Base-by-base conservation (phyloP, 2,888 invertebrate genomes). In the Cheilosia impressa region DNA sequence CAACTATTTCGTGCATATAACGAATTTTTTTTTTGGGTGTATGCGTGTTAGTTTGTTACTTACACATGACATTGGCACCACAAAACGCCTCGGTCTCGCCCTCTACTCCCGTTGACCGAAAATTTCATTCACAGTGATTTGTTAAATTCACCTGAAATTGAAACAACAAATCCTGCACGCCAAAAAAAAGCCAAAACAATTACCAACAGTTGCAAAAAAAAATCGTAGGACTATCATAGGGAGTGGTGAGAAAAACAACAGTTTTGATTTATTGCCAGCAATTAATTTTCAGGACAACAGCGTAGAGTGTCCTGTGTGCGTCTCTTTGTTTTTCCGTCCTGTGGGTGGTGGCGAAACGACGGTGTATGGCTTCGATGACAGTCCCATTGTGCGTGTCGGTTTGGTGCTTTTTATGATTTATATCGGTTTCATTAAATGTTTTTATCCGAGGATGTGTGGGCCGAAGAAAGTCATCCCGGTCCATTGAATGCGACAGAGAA, bases 191-290 rank as follows among this genome's bases (percentile, higher is more conserved):
- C 41, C 47, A 69, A 76, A 77, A 66, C 76, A 75, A 79, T 79
- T 79, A 65, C 63, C 53, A 73, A 79, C 69, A 79, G 57, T 84
- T 41, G 43, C 68, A 65, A 38, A 60, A 43, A 71, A 71, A 69
- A 63, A 53, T 41, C 65, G 55, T 27, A 52, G 7, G 6, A 19
- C 47, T 9, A 50, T 13, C 22, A 22, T 22, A 34, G 10, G 17
- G 19, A 62, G 34, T 53, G 27, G 24, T 63, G 10, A n/a, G 53
- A 72, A 69, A 75, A 80, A 76, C 31, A 75, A 75, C 31, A 60
- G 77, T 81, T 85, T 72, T 85, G 85, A 85, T 85, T 85, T 85
- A 85, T 85, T 50, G 58, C 63, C 80, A 68, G 85, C 85, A 85
- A 85, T 85, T 85, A 81, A 85, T 85, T 85, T 85, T 34, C 81